phyloP scores from a whole-genome alignment of 2,113 vertebrate genomes.

The Isurus oxyrinchus region DNA sequence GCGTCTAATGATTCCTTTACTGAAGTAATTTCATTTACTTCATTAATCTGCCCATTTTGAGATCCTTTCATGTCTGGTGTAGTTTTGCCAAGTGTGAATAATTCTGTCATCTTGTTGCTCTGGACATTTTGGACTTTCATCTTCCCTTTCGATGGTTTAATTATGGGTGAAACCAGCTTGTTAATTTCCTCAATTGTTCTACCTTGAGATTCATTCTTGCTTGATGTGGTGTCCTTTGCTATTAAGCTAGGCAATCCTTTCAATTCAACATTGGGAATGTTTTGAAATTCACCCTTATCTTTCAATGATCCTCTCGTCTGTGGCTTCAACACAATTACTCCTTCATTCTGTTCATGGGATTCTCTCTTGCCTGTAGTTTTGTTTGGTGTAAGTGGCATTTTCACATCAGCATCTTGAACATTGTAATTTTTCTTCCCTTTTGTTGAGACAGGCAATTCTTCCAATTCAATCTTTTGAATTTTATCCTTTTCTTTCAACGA shows the following conservation, averaged over 20 bases:
- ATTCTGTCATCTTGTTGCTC: background rate
- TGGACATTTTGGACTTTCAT: background rate
- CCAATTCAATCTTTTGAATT: background rate
- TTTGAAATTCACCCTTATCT: background rate
- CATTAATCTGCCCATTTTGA: background rate
- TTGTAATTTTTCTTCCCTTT: background rate
- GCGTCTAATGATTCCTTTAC: background rate
- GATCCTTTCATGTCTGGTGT: background rate
- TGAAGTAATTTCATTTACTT: background rate
- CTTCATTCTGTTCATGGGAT: background rate
- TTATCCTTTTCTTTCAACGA: background rate
- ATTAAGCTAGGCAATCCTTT: background rate
- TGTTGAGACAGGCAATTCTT: background rate
- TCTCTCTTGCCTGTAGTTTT: slow-evolving; percentile 5
- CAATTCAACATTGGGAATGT: background rate
- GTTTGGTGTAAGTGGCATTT: background rate
- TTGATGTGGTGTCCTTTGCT: background rate
- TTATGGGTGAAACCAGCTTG: background rate
- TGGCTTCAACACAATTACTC: background rate
- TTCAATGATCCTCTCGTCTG: background rate
- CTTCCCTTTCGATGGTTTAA: background rate
- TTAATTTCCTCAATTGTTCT: background rate
- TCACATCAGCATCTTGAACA: background rate
- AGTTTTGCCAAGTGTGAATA: background rate
- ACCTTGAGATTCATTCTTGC: background rate